Conservation (phyloP, 2,113 vertebrate genomes). For the Heteronetta atricapilla region DNA sequence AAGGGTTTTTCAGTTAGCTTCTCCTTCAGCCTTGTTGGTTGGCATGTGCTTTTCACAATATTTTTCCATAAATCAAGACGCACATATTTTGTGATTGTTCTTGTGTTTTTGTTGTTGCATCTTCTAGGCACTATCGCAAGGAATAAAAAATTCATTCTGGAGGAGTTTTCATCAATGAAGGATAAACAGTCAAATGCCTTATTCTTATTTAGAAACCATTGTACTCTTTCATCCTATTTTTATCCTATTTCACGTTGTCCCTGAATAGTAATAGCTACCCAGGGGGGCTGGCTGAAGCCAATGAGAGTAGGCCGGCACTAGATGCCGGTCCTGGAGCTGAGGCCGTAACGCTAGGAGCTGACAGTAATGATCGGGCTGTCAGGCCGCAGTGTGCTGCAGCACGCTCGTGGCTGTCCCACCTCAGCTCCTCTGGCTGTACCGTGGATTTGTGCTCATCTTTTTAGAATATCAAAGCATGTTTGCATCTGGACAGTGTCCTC, state of each 20-base stretch:
- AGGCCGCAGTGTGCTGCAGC: accelerated
- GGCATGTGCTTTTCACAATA: background rate
- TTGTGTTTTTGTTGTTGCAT: background rate
- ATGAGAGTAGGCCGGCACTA: background rate
- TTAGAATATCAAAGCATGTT: background rate
- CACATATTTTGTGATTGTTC: background rate
- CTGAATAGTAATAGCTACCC: background rate
- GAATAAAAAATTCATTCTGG: background rate
- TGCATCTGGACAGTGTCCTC: background rate
- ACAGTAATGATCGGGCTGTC: background rate
- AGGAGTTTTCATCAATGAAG: background rate
- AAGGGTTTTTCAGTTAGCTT: background rate
- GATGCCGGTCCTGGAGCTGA: background rate
- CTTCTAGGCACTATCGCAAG: background rate
- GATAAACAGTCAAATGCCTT: background rate
- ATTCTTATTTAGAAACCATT: background rate
- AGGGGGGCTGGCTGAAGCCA: background rate
- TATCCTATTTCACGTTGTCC: background rate
- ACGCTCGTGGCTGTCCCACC: background rate
- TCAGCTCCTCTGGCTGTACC: background rate
- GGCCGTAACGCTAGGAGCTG: background rate
- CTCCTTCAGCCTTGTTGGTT: background rate
- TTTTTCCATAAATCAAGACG: background rate
- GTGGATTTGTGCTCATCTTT: background rate
- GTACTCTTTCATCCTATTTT: background rate